Evolutionary conservation across 2,888 invertebrate species (phyloP).

Genomic region (Clusia tigrina): DNA sequence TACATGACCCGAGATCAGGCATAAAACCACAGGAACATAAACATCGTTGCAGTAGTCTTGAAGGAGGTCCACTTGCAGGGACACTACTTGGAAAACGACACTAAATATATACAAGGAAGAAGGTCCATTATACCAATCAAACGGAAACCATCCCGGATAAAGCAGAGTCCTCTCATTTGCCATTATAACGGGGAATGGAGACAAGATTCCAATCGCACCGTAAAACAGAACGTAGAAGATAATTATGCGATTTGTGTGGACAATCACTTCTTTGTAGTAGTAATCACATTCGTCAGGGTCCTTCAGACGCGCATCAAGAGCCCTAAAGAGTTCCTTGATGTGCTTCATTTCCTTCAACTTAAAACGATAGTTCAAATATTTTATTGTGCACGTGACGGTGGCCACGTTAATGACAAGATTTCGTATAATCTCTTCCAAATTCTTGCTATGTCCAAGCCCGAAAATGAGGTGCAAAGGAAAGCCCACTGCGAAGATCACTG

Average conservation of each 20-base stretch:
- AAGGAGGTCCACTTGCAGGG: slow-evolving; percentile 29
- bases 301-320: slow-evolving; percentile 21
- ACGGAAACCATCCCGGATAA: slow-evolving; percentile 39
- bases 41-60: slow-evolving; percentile 35
- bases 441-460: slow-evolving; percentile 27
- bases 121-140: slow-evolving; percentile 24
- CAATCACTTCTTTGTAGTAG: neutral
- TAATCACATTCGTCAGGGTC: slow-evolving; percentile 8
- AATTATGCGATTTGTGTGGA: slow-evolving; percentile 3
- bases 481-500: slow-evolving; percentile 29
- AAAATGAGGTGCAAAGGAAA: slow-evolving; percentile 38
- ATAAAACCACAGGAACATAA: slow-evolving; percentile 30
- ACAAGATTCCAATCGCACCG: slow-evolving; percentile 25
- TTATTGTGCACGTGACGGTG: slow-evolving; percentile 30
- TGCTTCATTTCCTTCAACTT: slow-evolving; percentile 27
- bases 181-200: too few relatives aligned
- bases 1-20: slow-evolving; percentile 35
- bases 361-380: slow-evolving; percentile 30
- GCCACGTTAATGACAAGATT: slow-evolving; percentile 33
- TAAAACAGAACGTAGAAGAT: neutral
- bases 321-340: slow-evolving; percentile 26
- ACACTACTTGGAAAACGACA: slow-evolving; percentile 36
- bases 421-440: slow-evolving; percentile 30
- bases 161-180: slow-evolving; percentile 32
- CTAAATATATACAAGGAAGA: slow-evolving; percentile 25